Evolutionary conservation across 2,113 vertebrate genomes (phyloP).

Genomic region (Chinchilla lanigera): DNA sequence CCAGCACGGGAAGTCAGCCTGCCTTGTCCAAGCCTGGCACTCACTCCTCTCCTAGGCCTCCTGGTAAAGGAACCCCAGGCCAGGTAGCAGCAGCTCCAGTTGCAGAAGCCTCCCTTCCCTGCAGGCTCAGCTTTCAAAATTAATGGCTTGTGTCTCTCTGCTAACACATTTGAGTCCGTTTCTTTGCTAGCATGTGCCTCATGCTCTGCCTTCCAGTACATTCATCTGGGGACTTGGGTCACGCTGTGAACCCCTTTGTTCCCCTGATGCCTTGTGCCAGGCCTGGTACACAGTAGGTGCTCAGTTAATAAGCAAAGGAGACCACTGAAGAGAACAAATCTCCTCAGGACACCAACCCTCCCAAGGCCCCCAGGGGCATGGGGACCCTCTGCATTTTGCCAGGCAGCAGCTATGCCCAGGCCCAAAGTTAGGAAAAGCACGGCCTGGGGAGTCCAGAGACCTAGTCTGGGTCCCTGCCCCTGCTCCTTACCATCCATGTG

Average conservation of each 20-base stretch:
- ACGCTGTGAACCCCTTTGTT: neutral
- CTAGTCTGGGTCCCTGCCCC: neutral
- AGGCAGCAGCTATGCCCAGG: neutral
- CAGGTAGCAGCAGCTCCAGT: neutral
- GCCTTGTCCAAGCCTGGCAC: neutral
- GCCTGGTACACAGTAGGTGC: neutral
- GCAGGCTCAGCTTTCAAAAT: neutral
- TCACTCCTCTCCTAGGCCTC: neutral
- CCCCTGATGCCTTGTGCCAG: neutral
- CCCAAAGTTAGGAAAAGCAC: neutral
- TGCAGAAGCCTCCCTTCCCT: neutral
- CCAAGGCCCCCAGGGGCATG: neutral
- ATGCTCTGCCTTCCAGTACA: accelerated
- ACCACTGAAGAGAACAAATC: neutral
- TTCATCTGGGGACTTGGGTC: neutral
- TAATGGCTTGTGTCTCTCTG: neutral
- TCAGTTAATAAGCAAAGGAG: neutral
- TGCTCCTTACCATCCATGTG: neutral
- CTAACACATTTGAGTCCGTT: neutral
- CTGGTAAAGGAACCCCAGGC: neutral
- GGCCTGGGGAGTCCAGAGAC: neutral
- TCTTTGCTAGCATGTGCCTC: accelerated
- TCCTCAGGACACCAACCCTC: neutral
- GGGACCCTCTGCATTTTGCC: neutral
- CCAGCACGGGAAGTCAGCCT: neutral